Base-by-base conservation (phyloP, 2,113 vertebrate genomes). In the Nesospiza acunhae region DNA sequence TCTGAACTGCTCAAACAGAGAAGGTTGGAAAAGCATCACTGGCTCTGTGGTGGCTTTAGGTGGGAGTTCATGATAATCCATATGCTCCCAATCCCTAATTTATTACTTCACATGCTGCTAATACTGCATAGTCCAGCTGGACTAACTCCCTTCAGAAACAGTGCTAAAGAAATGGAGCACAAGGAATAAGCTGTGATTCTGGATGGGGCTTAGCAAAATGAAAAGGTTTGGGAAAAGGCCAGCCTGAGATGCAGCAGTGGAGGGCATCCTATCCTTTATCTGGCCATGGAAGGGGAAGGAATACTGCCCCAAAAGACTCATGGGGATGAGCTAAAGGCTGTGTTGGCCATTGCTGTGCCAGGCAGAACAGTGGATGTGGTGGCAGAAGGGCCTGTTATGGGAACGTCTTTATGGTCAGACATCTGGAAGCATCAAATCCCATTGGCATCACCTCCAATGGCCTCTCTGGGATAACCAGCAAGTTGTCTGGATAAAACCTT, bases 51-150 rank as follows among this genome's bases (percentile, higher is more conserved):
- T 1, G 13, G 70, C 74, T 84, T 75, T 77, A 18, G 35, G 47
- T 31, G 74, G 86, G 90, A 81, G 75, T 50, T n/a, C 66, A 11
- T 1, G 0, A 68, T 85, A 72, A 55, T 87, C 55, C 88, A 6
- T 4, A 2, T 0, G 14, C 67, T 86, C 92, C 80, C 13, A 2
- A 10, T 28, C 72, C 53, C 80, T 78, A 50, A 68, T 69, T 78
- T 68, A 69, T 93, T 68, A 31, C 49, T 67, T 69, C 27, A 42
- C 67, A 23, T 28, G 84, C 90, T 96, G 93, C 85, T 94, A 83
- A 79, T 52, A 27, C 63, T 27, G 20, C 0, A 0, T 53, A 39
- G 53, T 74, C 72, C 72, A 15, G 56, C 14, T 18, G 74, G 75
- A 88, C 80, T 90, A 73, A 84, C 73, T 86, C 76, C 82, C 52